Evolutionary conservation across 2,113 vertebrate species (phyloP).

Genomic region (Phaethon lepturus): DNA sequence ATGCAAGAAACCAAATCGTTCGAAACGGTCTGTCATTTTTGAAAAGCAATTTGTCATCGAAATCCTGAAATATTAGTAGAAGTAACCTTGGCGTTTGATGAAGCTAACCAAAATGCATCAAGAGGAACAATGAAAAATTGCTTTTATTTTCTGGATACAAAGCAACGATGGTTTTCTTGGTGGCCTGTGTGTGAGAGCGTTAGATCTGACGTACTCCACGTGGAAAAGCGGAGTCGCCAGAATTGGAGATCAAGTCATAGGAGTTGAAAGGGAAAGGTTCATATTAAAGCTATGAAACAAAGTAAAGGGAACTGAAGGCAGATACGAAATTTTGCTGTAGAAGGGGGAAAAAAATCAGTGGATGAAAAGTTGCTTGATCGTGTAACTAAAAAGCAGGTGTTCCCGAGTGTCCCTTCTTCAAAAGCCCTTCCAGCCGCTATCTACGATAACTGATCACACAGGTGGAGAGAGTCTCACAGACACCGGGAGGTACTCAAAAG

Average conservation of each 20-base stretch:
- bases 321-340: background rate
- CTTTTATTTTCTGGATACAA: background rate
- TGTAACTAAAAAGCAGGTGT: background rate
- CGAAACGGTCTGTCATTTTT: background rate
- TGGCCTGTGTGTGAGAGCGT: background rate
- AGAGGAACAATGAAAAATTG: background rate
- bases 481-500: slow-evolving; percentile 52
- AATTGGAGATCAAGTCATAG: background rate
- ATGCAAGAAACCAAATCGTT: background rate
- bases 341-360: background rate
- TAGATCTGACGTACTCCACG: background rate
- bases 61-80: background rate
- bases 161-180: background rate
- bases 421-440: background rate
- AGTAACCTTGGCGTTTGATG: background rate
- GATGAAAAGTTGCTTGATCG: accelerated
- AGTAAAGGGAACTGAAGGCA: background rate
- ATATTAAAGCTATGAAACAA: background rate
- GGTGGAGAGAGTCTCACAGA: slow-evolving; percentile 85
- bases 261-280: background rate
- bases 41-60: background rate
- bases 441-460: slow-evolving; percentile 67
- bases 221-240: background rate
- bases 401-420: background rate
- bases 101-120: background rate